Evolutionary conservation across 2,797 vertebrate genomes (phyloP).

Genomic region (Lepilemur septentrionalis): DNA sequence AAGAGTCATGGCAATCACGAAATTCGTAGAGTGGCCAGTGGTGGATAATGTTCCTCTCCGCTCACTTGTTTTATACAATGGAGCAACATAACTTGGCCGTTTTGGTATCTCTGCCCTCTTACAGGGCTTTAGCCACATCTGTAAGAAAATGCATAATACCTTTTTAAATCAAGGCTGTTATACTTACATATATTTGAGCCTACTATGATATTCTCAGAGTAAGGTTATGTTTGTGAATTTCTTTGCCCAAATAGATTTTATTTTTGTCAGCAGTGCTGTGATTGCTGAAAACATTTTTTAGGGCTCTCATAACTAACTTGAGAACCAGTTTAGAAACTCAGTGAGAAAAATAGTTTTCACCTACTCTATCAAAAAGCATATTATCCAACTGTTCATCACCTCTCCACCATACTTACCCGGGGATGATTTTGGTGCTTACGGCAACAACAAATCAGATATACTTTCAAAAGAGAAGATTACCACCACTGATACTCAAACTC

Average conservation of each 20-base stretch:
- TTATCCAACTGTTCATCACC: not conserved
- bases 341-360: not conserved
- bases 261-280: not conserved
- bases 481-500: not conserved
- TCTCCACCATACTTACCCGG: not conserved
- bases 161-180: not conserved
- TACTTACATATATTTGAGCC: not conserved
- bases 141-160: constrained; percentile 4
- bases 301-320: not conserved
- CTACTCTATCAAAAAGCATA: not conserved
- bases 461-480: not conserved
- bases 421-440: not conserved
- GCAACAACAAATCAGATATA: not conserved
- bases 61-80: constrained; percentile 93
- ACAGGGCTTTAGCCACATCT: constrained; percentile 93
- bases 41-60: constrained; percentile 91
- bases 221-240: not conserved
- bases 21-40: constrained; percentile 93
- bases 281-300: not conserved
- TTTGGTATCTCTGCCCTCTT: constrained; percentile 87
- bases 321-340: not conserved
- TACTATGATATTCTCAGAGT: not conserved
- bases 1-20: constrained; percentile 90
- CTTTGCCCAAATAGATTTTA: not conserved
- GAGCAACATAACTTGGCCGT: constrained; percentile 87